phyloP scores from a whole-genome alignment of 2,888 invertebrate genomes.

The Reticulitermes lucifugus region DNA sequence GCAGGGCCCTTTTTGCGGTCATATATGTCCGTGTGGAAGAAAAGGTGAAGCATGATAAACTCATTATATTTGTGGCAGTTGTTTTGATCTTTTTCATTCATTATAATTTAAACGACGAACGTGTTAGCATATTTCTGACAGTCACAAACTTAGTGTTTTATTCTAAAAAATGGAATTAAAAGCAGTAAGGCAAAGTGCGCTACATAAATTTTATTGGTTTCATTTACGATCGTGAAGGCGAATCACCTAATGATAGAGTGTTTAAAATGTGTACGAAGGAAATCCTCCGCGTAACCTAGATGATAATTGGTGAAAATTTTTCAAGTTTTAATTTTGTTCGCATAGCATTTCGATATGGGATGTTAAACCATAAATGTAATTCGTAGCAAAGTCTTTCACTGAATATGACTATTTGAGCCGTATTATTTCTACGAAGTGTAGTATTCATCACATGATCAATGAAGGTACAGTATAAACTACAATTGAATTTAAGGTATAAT shows the following conservation, averaged over 20 bases:
- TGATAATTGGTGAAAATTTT: too few relatives aligned
- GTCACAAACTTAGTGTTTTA: not conserved
- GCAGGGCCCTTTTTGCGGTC: not conserved
- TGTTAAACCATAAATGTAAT: too few relatives aligned
- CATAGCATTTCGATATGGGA: too few relatives aligned
- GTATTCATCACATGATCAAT: too few relatives aligned
- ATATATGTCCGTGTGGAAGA: not conserved
- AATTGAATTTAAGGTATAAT: too few relatives aligned
- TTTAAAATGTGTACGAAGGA: not conserved
- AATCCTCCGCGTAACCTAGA: not conserved
- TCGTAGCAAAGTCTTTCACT: too few relatives aligned
- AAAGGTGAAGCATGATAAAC: not conserved
- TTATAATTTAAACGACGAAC: not conserved
- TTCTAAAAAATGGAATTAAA: not conserved
- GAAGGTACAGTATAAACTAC: too few relatives aligned
- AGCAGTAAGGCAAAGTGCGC: not conserved
- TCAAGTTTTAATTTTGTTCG: too few relatives aligned
- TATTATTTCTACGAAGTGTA: too few relatives aligned
- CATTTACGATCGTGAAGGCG: not conserved
- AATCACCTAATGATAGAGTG: not conserved
- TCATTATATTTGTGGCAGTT: not conserved
- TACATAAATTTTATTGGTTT: not conserved
- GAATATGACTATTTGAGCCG: too few relatives aligned
- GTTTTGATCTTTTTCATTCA: not conserved
- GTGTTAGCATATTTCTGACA: not conserved